Base-by-base conservation (phyloP, 2,888 invertebrate species). In the Odontocolon sp. region DNA sequence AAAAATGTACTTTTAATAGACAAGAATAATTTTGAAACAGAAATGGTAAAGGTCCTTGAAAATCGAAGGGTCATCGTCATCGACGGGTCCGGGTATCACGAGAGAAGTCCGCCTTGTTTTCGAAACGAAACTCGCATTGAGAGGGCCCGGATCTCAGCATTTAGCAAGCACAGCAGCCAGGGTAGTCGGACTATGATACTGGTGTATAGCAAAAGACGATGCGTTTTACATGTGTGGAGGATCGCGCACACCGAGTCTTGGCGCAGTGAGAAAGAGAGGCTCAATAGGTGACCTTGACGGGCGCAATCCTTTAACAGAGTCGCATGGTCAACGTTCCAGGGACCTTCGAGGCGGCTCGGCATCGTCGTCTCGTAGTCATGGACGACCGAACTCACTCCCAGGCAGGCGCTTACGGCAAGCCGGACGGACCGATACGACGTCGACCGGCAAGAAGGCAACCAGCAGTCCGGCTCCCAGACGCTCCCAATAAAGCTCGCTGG, bases 301-400 rank as follows among this genome's bases (percentile, higher is more conserved):
- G 80, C 78, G 75, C 80, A 80, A 80, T 85, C 85, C 86, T 87
- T 87, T 85, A 83, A 87, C 85, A 87, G 82, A 86, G 82, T 84
- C 84, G 85, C 87, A 87, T 88, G 88, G 88, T 88, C 88, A 88
- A 88, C 85, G 88, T 87, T 88, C 87, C 86, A 80, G 84, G 86
- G 87, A 86, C 88, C 88, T 88, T 88, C 87, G 84, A 74, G 47
- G 80, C 54, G 72, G 59, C 61, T 61, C 56, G 59, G 31, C 56
- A 16, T 68, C 57, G 33, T 45, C 54, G 57, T 33, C 38, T 72
- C 69, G 54, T 86, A 84, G 86, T 85, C 86, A 85, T 75, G 86
- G 84, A 87, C 86, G 82, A 82, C 84, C 85, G 85, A 87, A 87
- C 86, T 86, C 28, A 54, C 83, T 81, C 47, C 80, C 70, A 78